These are phyloP conservation scores for Serripes groenlandicus DNA, from an alignment of 2,888 invertebrate genomes.

Conservation along the genomic window DNA sequence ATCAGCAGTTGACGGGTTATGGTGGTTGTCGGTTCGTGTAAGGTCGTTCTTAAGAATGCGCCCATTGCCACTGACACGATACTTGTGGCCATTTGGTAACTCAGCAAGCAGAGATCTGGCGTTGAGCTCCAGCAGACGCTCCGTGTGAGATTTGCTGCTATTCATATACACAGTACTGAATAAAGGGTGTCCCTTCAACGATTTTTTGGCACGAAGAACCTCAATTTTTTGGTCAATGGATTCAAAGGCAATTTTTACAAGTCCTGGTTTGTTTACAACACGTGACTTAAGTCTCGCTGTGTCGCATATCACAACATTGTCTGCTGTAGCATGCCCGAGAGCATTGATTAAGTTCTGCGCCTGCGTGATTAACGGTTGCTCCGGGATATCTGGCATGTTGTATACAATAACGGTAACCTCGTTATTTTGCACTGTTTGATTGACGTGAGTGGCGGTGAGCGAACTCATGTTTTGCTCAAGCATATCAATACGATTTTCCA, in stretches of 20 bases:
- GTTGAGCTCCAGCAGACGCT: not conserved
- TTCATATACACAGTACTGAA: not conserved
- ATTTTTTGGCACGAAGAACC: not conserved
- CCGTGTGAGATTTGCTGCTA: conserved; percentile 12
- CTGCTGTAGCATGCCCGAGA: too few relatives aligned
- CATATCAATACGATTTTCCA: too few relatives aligned
- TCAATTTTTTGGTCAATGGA: not conserved
- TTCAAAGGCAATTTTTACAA: not conserved
- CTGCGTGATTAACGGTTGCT: too few relatives aligned
- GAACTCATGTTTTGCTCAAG: too few relatives aligned
- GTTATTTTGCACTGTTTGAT: too few relatives aligned
- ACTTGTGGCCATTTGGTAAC: not conserved
- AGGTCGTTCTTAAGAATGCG: not conserved
- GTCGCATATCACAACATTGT: too few relatives aligned
- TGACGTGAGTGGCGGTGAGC: too few relatives aligned
- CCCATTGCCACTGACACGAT: not conserved
- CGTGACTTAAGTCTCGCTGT: not conserved
- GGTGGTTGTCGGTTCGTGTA: not conserved
- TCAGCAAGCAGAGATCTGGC: not conserved
- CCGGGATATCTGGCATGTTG: too few relatives aligned
- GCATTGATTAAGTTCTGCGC: too few relatives aligned
- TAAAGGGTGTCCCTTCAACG: not conserved
- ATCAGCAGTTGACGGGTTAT: not conserved
- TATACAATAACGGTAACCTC: too few relatives aligned
- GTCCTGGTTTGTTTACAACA: not conserved